Evolutionary conservation across 2,888 invertebrate species (phyloP), one percentile per base, ranked within the genome.

Genomic region (Willowsia nigromaculata): DNA sequence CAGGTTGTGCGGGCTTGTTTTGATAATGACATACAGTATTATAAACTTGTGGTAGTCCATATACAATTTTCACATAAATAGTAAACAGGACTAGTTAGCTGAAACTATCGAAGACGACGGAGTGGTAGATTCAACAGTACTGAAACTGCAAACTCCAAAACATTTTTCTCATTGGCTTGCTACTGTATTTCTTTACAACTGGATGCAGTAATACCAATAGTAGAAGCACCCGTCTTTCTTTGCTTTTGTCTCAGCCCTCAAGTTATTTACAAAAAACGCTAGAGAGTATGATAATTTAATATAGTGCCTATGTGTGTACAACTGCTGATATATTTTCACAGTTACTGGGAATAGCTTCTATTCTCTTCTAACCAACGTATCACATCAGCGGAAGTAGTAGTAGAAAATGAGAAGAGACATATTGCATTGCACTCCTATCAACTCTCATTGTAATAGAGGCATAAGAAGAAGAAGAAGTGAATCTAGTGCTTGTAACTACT

Each of bases 181-280:
- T 56, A 11, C 78, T 37, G n/a, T 33, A 27, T 37, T 78, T 53
- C 78, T 76, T 76, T 1, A 71, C 40, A 43, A 71, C 43, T 71
- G 30, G 43, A 30, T 71, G 40, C 22, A 71, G 71, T 22, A 71
- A 25, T 18, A 68, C 18, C 15, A 37, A 74, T 74, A 27, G 27
- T 76, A 9, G 47, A 9, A 27, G 74, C 27, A 76, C 27, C 37
- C 71, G 11, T 82, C 47, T 65, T 82, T 47, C 47, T 62, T 40
- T 37, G 22, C 59, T 82, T 47, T 71, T 83, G 50, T 84, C 84
- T 84, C 27, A 59, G 84, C 81, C 87, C 87, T 81, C 87, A 22
- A 87, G 87, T 50, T 87, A 81, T 87, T 87, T 87, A 80, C 85
- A 71, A 71, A 78, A 59, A 86, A 80, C 56, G 22, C 47, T 71